Percentiles rank a stretch among this genome's conserved stretches.
Evolutionary conservation across 1,140 invertebrate species (phyloP).

Genomic region (Zophobas morio): DNA sequence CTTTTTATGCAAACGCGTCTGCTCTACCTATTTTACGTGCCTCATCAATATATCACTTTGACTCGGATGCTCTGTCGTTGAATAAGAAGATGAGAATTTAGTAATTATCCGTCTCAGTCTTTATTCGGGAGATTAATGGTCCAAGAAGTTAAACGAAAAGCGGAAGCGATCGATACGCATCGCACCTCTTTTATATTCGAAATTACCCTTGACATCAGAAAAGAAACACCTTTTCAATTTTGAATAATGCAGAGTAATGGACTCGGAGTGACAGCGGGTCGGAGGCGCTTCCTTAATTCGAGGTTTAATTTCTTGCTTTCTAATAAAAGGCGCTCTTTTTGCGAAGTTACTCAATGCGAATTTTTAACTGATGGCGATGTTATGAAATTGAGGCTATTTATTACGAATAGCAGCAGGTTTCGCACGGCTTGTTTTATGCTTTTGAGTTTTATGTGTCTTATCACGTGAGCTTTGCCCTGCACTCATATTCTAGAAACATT

Average conservation of each 20-base stretch:
- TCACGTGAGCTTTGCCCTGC: too few relatives aligned
- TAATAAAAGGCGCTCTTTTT: too few relatives aligned
- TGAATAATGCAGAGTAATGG: constrained; percentile 17
- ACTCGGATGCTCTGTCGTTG: constrained; percentile 38
- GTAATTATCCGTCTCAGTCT: constrained; percentile 40
- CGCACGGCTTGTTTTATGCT: too few relatives aligned
- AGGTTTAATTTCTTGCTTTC: too few relatives aligned
- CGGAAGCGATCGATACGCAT: constrained; percentile 32
- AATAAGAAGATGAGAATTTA: constrained; percentile 42
- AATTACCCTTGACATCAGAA: constrained; percentile 14
- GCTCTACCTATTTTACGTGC: constrained; percentile 33
- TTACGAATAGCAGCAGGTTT: too few relatives aligned
- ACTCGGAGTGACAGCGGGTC: background rate
- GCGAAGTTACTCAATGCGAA: too few relatives aligned
- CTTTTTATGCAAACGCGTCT: constrained; percentile 38
- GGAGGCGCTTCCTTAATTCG: too few relatives aligned
- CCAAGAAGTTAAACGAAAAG: constrained; percentile 35
- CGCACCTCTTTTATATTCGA: constrained; percentile 36
- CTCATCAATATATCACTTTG: constrained; percentile 40
- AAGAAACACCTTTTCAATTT: constrained; percentile 16
- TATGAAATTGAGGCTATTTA: too few relatives aligned
- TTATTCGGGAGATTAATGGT: constrained; percentile 38
- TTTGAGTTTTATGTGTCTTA: too few relatives aligned
- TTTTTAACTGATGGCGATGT: too few relatives aligned
- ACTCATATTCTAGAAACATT: too few relatives aligned